Evolutionary conservation across 35 echinoderm and acorn worm species (phyloP).

Genomic region (Ophiothrix spiculata): DNA sequence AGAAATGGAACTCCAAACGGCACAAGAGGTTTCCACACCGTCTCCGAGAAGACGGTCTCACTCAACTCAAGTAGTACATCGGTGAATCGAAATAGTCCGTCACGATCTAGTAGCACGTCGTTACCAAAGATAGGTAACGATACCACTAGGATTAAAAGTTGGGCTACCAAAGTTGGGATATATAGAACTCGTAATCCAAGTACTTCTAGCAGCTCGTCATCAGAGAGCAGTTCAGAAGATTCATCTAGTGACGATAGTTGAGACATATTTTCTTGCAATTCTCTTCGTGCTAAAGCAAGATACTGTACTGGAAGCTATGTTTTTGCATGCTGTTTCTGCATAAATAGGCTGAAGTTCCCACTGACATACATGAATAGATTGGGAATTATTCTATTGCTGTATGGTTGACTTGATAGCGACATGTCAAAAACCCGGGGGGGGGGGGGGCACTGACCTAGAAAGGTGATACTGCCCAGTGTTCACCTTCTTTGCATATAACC

Average conservation of each 20-base stretch:
- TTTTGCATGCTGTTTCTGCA: no score
- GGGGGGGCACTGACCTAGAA: no score
- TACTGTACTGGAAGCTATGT: no score
- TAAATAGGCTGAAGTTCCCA: no score
- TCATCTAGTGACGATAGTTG: slow-evolving; percentile 18
- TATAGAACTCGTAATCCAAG: background rate
- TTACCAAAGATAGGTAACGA: background rate
- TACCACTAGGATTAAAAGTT: background rate
- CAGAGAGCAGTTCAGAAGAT: slow-evolving; percentile 36
- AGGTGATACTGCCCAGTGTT: no score
- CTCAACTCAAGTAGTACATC: background rate
- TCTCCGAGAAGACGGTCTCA: slow-evolving; percentile 15
- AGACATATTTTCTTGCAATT: no score
- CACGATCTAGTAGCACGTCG: background rate
- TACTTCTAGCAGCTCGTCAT: slow-evolving; percentile 9
- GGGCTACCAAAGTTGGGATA: background rate
- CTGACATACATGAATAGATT: no score
- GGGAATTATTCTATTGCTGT: no score
- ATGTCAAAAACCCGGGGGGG: no score
- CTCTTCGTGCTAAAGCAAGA: no score
- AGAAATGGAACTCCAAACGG: background rate
- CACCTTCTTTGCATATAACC: no score
- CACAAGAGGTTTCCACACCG: slow-evolving; percentile 21
- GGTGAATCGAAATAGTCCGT: background rate
- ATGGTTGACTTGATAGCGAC: no score